A percentile compares a stretch with the other conserved stretches of the same genome.
Conservation (phyloP, 2,888 invertebrate genomes). For the Diachrysia chrysitis region DNA sequence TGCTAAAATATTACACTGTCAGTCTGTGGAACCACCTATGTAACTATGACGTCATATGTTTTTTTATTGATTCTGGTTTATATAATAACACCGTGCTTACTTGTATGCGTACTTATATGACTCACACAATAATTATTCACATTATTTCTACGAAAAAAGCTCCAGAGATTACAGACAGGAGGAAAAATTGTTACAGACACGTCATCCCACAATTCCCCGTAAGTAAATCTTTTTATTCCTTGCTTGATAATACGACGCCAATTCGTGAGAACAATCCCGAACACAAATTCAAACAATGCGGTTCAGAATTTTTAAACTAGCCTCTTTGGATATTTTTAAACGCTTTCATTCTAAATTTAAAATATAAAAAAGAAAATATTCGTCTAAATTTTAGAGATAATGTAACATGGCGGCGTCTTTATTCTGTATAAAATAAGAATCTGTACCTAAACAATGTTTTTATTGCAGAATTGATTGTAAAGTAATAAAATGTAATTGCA, state of each 20-base stretch:
- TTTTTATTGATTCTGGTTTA: neutral
- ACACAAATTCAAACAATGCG: constrained; percentile 41
- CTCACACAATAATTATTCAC: constrained; percentile 30
- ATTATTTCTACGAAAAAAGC: constrained; percentile 64
- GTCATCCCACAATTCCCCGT: constrained; percentile 58
- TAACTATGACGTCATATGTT: neutral
- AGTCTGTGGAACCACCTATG: neutral
- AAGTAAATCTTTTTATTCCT: constrained; percentile 57
- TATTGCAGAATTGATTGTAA: constrained; percentile 43
- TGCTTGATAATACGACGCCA: constrained; percentile 29
- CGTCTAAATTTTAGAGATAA: neutral
- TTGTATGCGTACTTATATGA: constrained; percentile 25
- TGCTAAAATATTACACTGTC: neutral
- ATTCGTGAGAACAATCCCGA: constrained; percentile 60
- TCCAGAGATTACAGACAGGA: constrained; percentile 52
- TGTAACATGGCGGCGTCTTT: neutral
- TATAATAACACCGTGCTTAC: neutral
- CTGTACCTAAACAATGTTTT: constrained; percentile 8
- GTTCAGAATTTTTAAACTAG: constrained; percentile 33
- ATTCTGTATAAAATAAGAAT: neutral
- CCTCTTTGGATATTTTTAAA: constrained; percentile 32
- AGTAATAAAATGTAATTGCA: constrained; percentile 60
- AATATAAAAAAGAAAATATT: constrained; percentile 15
- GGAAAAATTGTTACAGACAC: constrained; percentile 56
- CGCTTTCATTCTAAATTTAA: constrained; percentile 30